phyloP scores from a whole-genome alignment of 2,888 invertebrate species.

The Clunio marinus region DNA sequence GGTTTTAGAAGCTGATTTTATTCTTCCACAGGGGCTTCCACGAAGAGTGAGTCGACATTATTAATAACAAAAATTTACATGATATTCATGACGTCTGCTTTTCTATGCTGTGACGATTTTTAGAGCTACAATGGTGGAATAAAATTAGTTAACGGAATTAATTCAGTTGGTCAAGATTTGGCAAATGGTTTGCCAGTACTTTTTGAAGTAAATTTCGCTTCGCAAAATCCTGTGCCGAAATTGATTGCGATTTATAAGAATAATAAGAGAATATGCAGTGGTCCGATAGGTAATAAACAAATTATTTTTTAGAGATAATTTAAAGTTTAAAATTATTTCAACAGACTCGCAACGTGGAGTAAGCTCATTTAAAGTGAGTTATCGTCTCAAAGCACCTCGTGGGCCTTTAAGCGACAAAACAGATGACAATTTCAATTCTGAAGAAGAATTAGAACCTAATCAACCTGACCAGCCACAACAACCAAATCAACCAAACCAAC shows the following conservation, averaged over 20 bases:
- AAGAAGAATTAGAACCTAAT: background rate
- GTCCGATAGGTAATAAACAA: background rate
- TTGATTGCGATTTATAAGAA: conserved; percentile 25
- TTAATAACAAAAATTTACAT: background rate
- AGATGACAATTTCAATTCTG: background rate
- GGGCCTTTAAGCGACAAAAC: background rate
- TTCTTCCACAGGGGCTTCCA: background rate
- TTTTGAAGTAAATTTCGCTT: background rate
- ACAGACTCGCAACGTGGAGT: background rate
- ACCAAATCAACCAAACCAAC: background rate
- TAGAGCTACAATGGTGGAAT: conserved; percentile 19
- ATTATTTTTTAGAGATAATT: background rate
- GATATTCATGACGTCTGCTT: too few relatives aligned
- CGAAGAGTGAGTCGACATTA: background rate
- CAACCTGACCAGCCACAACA: background rate
- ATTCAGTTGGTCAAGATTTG: background rate
- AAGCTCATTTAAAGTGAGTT: background rate
- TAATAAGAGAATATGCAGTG: background rate
- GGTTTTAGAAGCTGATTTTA: background rate
- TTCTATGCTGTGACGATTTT: too few relatives aligned
- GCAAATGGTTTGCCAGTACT: conserved; percentile 21
- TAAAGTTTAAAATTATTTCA: background rate
- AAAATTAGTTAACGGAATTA: background rate
- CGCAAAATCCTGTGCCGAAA: conserved; percentile 33
- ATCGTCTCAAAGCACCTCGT: background rate